Evolutionary conservation across 2,113 vertebrate species (phyloP).

Genomic region (Taurulus bubalis): DNA sequence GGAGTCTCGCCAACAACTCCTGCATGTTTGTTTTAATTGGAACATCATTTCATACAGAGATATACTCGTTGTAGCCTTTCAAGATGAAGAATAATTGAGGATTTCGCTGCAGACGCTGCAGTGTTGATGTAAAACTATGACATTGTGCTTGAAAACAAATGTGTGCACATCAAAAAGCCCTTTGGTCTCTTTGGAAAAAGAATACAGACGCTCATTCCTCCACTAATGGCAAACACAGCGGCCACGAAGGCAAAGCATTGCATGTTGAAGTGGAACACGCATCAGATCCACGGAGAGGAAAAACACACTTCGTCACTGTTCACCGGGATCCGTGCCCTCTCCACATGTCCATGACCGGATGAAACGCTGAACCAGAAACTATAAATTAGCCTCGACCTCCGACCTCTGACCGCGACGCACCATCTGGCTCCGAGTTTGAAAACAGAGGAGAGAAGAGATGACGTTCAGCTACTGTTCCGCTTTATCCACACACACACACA

Average conservation of each 20-base stretch:
- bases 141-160: no score
- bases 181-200: neutral
- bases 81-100: neutral
- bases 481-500: neutral
- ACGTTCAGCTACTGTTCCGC: neutral
- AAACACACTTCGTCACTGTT: conserved; percentile 28
- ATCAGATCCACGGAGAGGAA: neutral
- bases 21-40: neutral
- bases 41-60: neutral
- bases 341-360: conserved; percentile 50
- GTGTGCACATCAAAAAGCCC: no score
- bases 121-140: no score
- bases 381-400: conserved; percentile 53
- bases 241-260: neutral
- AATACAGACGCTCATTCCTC: neutral
- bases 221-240: neutral
- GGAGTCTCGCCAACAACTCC: no score
- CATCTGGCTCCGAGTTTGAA: conserved; percentile 13
- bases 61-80: neutral
- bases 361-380: conserved; percentile 30
- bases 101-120: neutral
- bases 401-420: conserved; percentile 44
- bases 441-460: neutral
- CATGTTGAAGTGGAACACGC: neutral
- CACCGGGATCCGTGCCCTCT: conserved; percentile 27